A percentile compares a stretch with the other conserved stretches of the same genome.
Conservation (phyloP, 1,140 invertebrate species). For the Bradynema listronoti region DNA sequence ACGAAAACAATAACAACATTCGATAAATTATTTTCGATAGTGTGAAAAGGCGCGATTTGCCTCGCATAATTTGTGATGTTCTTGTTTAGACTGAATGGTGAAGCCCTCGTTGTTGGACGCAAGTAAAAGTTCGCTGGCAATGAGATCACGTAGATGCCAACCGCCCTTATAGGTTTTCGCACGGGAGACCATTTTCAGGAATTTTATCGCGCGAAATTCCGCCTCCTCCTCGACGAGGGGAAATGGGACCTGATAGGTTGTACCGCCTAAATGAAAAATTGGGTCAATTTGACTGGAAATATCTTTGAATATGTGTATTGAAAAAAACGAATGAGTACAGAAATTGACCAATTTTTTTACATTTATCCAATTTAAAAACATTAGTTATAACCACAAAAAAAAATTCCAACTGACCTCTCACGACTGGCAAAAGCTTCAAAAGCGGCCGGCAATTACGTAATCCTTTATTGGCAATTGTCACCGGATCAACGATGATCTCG, state of each 20-base stretch:
- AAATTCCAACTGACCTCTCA: constrained; percentile 34
- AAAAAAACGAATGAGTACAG: neutral
- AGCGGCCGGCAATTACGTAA: constrained; percentile 46
- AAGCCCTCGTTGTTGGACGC: constrained; percentile 58
- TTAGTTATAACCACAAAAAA: constrained; percentile 10
- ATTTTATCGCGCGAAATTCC: constrained; percentile 56
- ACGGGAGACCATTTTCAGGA: constrained; percentile 18
- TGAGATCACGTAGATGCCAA: constrained; percentile 20
- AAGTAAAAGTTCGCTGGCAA: constrained; percentile 45
- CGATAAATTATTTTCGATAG: neutral
- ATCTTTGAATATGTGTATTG: constrained; percentile 3
- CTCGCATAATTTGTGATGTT: constrained; percentile 61
- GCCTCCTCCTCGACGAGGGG: constrained; percentile 48
- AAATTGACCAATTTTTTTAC: constrained; percentile 5
- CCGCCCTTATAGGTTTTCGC: neutral
- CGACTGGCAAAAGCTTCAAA: constrained; percentile 52
- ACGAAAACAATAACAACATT: constrained; percentile 10
- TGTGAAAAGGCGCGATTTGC: constrained; percentile 53
- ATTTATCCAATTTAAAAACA: constrained; percentile 4
- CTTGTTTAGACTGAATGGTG: constrained; percentile 60
- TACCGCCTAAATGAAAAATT: constrained; percentile 41
- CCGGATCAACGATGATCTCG: constrained; percentile 46
- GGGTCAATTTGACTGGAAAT: neutral
- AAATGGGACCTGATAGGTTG: constrained; percentile 54
- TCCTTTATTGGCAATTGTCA: constrained; percentile 39